Evolutionary conservation across 2,797 vertebrate genomes (phyloP).

Genomic region (Pseudochromis fuscus): DNA sequence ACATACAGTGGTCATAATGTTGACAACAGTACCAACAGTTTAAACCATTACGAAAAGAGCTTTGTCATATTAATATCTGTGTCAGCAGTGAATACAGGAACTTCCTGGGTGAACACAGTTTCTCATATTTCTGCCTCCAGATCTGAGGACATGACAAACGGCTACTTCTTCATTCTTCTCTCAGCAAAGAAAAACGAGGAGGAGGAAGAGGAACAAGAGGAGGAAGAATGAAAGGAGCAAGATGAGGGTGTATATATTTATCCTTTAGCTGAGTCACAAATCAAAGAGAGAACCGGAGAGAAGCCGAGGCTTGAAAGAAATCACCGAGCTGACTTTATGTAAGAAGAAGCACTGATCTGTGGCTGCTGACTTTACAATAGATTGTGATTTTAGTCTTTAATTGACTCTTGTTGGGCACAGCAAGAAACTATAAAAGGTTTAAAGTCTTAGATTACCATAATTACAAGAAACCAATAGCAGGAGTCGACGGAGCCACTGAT

Average conservation of each 20-base stretch:
- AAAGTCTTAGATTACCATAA: slow-evolving; percentile 10
- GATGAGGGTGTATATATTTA: slow-evolving; percentile 55
- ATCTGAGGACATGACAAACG: slow-evolving; percentile 18
- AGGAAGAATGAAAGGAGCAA: slow-evolving; percentile 38
- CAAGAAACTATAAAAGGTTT: slow-evolving; percentile 4
- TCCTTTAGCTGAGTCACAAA: slow-evolving; percentile 61
- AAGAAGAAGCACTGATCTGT: slow-evolving; percentile 14
- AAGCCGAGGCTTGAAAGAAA: slow-evolving; percentile 35
- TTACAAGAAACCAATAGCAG: slow-evolving; percentile 19
- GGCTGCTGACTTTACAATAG: background rate
- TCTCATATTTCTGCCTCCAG: slow-evolving; percentile 7
- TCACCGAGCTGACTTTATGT: slow-evolving; percentile 27
- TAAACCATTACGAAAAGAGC: background rate
- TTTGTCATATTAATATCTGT: background rate
- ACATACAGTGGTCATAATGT: background rate
- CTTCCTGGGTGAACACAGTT: background rate
- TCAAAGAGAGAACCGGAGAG: slow-evolving; percentile 32
- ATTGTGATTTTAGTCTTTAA: slow-evolving; percentile 12
- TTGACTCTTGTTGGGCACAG: slow-evolving; percentile 15
- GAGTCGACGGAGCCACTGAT: slow-evolving; percentile 14
- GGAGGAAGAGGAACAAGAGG: slow-evolving; percentile 30
- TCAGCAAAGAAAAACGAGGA: slow-evolving; percentile 31
- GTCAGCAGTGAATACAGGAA: background rate
- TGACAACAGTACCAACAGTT: background rate
- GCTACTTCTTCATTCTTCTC: slow-evolving; percentile 37